Evolutionary conservation across 2,888 invertebrate genomes (phyloP).

Genomic region (Perizoma flavofasciatum): DNA sequence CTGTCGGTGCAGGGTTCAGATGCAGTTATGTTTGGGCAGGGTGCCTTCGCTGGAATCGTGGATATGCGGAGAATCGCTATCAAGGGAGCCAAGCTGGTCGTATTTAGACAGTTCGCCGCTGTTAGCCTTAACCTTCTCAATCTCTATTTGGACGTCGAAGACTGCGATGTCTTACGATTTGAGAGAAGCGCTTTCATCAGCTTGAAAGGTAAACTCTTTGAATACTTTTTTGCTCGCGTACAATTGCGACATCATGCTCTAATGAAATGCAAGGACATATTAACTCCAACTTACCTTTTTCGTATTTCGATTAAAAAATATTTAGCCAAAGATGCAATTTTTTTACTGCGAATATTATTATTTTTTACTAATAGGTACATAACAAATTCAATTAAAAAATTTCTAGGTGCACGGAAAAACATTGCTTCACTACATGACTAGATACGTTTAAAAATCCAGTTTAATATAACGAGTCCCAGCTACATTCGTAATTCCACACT

Average conservation of each 20-base stretch:
- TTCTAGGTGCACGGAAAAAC: too few relatives aligned
- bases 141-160: conserved; percentile 84
- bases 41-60: conserved; percentile 81
- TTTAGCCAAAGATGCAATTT: too few relatives aligned
- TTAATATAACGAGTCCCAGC: too few relatives aligned
- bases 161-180: conserved; percentile 84
- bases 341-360: too few relatives aligned
- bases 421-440: too few relatives aligned
- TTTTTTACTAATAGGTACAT: too few relatives aligned
- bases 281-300: too few relatives aligned
- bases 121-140: conserved; percentile 84
- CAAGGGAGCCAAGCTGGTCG: conserved; percentile 76
- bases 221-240: conserved; percentile 32
- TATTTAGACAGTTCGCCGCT: conserved; percentile 85
- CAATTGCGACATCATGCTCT: background rate
- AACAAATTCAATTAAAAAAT: too few relatives aligned
- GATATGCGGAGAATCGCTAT: conserved; percentile 83
- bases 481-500: too few relatives aligned
- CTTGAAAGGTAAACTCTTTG: conserved; percentile 73
- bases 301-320: too few relatives aligned
- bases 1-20: conserved; percentile 83
- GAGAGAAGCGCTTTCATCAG: conserved; percentile 86
- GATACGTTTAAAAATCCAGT: too few relatives aligned
- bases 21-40: conserved; percentile 79
- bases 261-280: too few relatives aligned